These are phyloP conservation scores for Dufourea novaeangliae DNA, from an alignment of 1,140 invertebrate genomes.

Conservation along the genomic window DNA sequence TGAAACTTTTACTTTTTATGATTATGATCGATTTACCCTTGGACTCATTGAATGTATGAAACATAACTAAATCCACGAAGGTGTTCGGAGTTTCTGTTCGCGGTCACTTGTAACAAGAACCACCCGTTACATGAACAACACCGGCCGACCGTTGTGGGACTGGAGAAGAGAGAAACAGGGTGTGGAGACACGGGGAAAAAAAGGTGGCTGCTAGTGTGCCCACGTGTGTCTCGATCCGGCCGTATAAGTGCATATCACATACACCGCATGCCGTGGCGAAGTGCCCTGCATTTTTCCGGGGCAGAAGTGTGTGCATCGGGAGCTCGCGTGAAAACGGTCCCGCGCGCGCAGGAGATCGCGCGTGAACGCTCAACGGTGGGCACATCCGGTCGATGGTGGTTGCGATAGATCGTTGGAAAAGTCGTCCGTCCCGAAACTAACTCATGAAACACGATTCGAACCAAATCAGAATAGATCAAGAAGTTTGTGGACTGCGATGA, in stretches of 20 bases:
- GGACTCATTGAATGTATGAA: too few species aligned
- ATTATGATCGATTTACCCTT: too few species aligned
- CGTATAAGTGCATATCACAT: slow-evolving; percentile 67
- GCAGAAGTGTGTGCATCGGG: slow-evolving; percentile 10
- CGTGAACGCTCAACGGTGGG: background rate
- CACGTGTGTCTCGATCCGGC: slow-evolving; percentile 57
- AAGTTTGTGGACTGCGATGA: background rate
- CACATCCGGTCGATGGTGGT: slow-evolving; percentile 18
- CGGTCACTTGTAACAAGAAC: background rate
- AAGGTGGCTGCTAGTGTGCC: slow-evolving; percentile 52
- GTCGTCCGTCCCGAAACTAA: background rate
- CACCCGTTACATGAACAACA: slow-evolving; percentile 57
- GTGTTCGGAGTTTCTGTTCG: background rate
- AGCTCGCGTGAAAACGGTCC: slow-evolving; percentile 25
- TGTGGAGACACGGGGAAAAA: slow-evolving; percentile 59
- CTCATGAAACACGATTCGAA: background rate
- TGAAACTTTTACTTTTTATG: too few species aligned
- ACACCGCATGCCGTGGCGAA: slow-evolving; percentile 39
- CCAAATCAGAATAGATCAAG: background rate
- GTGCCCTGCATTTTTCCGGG: slow-evolving; percentile 43
- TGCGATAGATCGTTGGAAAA: background rate
- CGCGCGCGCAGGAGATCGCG: background rate
- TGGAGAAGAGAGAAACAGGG: slow-evolving; percentile 53
- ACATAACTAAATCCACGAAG: background rate
- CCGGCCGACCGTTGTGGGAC: slow-evolving; percentile 18